A percentile compares a stretch with the other conserved stretches of the same genome.
Conservation (phyloP, 2,888 invertebrate species). For the Osmoderma eremita region DNA sequence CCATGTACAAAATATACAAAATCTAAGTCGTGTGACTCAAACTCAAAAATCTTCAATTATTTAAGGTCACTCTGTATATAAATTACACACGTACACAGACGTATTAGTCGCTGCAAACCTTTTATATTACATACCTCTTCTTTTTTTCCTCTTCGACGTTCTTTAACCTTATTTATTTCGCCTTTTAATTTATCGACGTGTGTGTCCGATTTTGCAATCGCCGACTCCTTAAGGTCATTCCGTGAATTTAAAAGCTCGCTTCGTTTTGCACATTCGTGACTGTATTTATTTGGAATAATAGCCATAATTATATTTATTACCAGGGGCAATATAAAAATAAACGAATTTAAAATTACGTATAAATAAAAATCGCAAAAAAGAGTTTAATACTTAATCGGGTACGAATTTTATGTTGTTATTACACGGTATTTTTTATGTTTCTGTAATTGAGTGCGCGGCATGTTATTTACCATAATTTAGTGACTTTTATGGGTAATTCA, state of each 20-base stretch:
- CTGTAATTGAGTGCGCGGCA: conserved; percentile 18
- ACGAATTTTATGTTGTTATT: conserved; percentile 25
- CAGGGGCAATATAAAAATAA: neutral
- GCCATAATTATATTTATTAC: conserved; percentile 6
- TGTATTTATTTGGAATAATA: conserved; percentile 23
- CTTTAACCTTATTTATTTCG: conserved; percentile 15
- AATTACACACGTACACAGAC: no score
- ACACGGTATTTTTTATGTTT: conserved; percentile 18
- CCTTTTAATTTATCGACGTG: conserved; percentile 18
- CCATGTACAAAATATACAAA: no score
- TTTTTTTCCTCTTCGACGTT: conserved; percentile 13
- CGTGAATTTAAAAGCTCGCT: conserved; percentile 5
- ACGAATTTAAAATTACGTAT: conserved; percentile 9
- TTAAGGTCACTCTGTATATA: no score
- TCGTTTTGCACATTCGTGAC: conserved; percentile 12
- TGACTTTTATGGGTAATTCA: neutral
- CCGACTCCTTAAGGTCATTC: conserved; percentile 14
- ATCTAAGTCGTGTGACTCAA: no score
- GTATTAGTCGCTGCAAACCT: neutral
- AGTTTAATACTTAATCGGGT: conserved; percentile 2
- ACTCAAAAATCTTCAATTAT: no score
- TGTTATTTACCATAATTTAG: conserved; percentile 9
- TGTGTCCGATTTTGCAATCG: conserved; percentile 19
- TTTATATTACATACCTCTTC: conserved; percentile 1
- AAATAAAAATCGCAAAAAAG: conserved; percentile 9